A percentile compares a stretch with the other conserved stretches of the same genome.
These are phyloP conservation scores for Camelus bactrianus DNA, from an alignment of 2,113 vertebrate genomes.

Conservation along the genomic window DNA sequence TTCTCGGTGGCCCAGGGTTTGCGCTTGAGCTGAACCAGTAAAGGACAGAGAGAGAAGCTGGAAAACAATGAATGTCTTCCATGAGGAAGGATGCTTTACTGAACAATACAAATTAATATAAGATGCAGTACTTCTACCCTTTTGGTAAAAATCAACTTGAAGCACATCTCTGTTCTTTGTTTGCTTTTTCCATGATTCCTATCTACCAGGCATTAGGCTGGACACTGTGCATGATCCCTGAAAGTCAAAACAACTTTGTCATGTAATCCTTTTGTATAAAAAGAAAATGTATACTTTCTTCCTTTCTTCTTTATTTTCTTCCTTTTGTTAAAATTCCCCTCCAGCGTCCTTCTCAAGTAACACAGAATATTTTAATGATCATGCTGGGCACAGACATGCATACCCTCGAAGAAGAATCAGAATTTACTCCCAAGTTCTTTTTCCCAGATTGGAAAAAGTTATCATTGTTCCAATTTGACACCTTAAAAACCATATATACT, in stretches of 20 bases:
- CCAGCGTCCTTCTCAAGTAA: background rate
- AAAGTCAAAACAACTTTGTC: background rate
- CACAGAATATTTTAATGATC: background rate
- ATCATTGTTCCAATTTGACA: background rate
- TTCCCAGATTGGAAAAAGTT: background rate
- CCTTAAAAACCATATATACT: constrained; percentile 15
- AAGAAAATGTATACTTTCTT: background rate
- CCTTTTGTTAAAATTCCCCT: background rate
- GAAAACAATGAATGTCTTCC: background rate
- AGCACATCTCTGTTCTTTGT: background rate
- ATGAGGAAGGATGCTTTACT: background rate
- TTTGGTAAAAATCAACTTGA: background rate
- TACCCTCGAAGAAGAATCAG: background rate
- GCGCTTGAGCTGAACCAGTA: background rate
- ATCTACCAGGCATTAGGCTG: background rate
- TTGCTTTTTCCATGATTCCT: background rate
- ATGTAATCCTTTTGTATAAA: background rate
- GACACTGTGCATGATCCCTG: background rate
- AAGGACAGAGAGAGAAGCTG: background rate
- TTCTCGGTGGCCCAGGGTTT: background rate
- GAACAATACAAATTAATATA: background rate
- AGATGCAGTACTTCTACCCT: background rate
- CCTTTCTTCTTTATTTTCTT: background rate
- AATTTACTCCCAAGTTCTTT: background rate
- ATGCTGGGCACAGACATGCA: background rate